Conservation (phyloP, 2,113 vertebrate species). For the Microcebus murinus region DNA sequence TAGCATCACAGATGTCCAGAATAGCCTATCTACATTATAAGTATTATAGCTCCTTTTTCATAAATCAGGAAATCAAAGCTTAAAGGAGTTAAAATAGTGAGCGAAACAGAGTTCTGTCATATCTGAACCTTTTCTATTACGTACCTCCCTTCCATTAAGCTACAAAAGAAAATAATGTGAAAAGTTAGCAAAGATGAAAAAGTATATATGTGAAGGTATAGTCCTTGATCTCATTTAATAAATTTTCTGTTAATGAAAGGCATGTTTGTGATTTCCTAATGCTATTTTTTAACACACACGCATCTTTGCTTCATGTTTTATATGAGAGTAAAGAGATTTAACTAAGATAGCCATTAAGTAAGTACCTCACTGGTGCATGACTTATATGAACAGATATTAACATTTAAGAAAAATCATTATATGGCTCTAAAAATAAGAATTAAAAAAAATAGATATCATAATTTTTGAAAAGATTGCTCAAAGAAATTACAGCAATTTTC, state of each 20-base stretch:
- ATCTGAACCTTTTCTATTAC: neutral
- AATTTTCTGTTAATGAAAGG: neutral
- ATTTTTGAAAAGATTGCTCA: neutral
- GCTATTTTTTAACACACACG: neutral
- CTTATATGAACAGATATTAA: neutral
- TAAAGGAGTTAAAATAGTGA: neutral
- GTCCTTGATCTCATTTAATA: neutral
- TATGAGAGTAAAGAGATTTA: neutral
- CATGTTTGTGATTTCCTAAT: neutral
- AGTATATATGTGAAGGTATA: neutral
- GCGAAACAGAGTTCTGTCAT: neutral
- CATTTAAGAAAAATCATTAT: neutral
- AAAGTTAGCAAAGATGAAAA: neutral
- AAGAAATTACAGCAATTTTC: neutral
- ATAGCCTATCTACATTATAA: neutral
- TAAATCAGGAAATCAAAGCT: neutral
- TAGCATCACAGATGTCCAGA: neutral
- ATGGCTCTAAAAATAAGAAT: neutral
- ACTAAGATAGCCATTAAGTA: neutral
- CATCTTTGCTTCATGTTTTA: neutral
- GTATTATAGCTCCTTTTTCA: neutral
- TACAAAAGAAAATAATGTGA: neutral
- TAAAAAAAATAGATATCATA: neutral
- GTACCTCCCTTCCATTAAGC: neutral
- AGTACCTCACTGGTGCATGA: no score